phyloP scores from a whole-genome alignment of 2,888 invertebrate genomes.

The Busseola fusca region DNA sequence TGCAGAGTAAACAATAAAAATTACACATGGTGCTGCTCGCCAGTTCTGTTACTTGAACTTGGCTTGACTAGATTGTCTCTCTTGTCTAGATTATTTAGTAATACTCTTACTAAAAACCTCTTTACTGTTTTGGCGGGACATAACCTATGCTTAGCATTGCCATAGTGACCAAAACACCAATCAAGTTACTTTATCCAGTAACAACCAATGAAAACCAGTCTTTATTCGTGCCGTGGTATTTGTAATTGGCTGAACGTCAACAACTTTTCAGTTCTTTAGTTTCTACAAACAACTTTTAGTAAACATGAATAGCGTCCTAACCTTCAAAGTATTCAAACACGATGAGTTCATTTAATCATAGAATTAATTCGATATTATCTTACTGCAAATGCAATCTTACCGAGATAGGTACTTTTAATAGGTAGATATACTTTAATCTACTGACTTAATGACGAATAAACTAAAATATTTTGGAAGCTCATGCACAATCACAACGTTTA shows the following conservation, averaged over 20 bases:
- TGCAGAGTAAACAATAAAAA: neutral
- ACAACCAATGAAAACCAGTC: slow-evolving; percentile 31
- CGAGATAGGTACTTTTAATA: neutral
- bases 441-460: neutral
- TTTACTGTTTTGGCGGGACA: slow-evolving; percentile 11
- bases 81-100: too few species aligned
- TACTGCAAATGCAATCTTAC: slow-evolving; percentile 7
- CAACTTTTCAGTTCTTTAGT: slow-evolving; percentile 21
- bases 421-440: neutral
- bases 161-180: neutral
- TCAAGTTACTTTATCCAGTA: neutral
- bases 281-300: slow-evolving; percentile 26
- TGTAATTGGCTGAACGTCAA: slow-evolving; percentile 28
- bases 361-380: neutral
- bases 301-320: slow-evolving; percentile 50
- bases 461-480: slow-evolving; percentile 15
- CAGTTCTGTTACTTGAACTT: too few species aligned
- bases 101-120: neutral
- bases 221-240: slow-evolving; percentile 7
- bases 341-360: slow-evolving; percentile 1
- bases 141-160: slow-evolving; percentile 8
- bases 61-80: too few species aligned
- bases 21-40: too few species aligned
- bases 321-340: slow-evolving; percentile 36
- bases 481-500: slow-evolving; percentile 28